Evolutionary conservation across 2,113 vertebrate genomes (phyloP), one percentile per base, ranked within the genome.

Genomic region (Rhea pennata): DNA sequence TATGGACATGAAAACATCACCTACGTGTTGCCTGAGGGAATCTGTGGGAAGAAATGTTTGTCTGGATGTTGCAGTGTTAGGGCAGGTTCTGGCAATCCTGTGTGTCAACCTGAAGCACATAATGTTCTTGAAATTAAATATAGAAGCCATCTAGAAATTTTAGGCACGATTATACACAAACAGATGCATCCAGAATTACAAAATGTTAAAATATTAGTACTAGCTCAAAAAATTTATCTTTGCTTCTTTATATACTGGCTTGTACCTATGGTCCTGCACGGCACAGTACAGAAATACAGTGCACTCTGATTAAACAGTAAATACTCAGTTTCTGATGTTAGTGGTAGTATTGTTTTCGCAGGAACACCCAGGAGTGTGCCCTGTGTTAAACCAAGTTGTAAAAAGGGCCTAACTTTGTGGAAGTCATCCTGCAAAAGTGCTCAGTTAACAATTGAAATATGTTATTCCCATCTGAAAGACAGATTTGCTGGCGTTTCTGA

Each of bases 241-340:
- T 19, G n/a, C 9, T 74, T 5, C 33, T 70, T 66, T 92, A 10
- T 24, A 11, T 53, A 12, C 27, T 40, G 42, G 15, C 4, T 3
- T 2, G 0, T 40, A 9, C 15, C 3, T 73, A 51, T 62, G 50
- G n/a, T 58, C 31, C 69, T 56, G 58, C 3, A 2, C 0, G 0
- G 11, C 42, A 5, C 27, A 22, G 42, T 67, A 23, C 5, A 29
- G 77, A 79, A 94, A 36, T 84, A 44, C 53, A 65, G 21, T 64
- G 16, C n/a, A 64, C 26, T 74, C 29, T 0, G 1, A 33, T 69
- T 22, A 61, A 53, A 39, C 15, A 29, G 53, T 72, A 39, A 74
- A 53, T 77, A 6, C 12, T 71, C 16, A 4, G 5, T 15, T n/a
- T 36, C 1, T 3, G 42, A 8, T 42, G n/a, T 5, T 83, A 9